Percentiles rank a stretch among this genome's conserved stretches.
Conservation (phyloP, 2,888 invertebrate species). For the Endotricha flammealis region DNA sequence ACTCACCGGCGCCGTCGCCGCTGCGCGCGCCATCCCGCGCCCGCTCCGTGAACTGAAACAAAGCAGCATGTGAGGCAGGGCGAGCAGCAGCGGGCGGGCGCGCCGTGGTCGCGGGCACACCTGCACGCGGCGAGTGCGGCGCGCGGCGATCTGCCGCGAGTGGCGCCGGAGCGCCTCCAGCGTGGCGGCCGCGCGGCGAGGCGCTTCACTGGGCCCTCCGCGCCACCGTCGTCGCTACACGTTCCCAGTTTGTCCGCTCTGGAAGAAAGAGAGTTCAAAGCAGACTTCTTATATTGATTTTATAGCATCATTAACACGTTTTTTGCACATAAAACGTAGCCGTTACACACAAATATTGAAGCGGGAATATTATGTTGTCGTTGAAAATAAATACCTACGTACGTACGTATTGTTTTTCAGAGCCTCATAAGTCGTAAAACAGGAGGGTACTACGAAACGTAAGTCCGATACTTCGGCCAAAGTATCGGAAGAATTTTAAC, state of each 20-base stretch:
- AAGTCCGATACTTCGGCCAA: too few relatives aligned
- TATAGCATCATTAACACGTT: slow-evolving; percentile 43
- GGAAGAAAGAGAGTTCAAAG: slow-evolving; percentile 34
- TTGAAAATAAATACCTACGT: too few relatives aligned
- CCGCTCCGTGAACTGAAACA: slow-evolving; percentile 71
- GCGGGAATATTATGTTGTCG: too few relatives aligned
- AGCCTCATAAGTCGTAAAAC: too few relatives aligned
- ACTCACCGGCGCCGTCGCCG: slow-evolving; percentile 66
- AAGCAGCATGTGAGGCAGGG: slow-evolving; percentile 23
- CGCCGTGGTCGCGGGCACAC: slow-evolving; percentile 62
- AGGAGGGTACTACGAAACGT: too few relatives aligned
- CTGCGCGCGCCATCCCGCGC: slow-evolving; percentile 62
- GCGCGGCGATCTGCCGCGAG: slow-evolving; percentile 91
- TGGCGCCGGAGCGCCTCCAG: slow-evolving; percentile 90
- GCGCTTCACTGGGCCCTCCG: too few relatives aligned
- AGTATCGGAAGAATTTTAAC: too few relatives aligned
- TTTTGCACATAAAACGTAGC: too few relatives aligned
- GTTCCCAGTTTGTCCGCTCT: slow-evolving; percentile 18
- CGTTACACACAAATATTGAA: too few relatives aligned
- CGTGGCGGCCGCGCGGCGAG: slow-evolving; percentile 38
- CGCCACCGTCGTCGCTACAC: slow-evolving; percentile 14
- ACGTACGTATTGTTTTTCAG: too few relatives aligned
- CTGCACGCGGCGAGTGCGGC: slow-evolving; percentile 88
- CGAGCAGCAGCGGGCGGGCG: slow-evolving; percentile 22
- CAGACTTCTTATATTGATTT: slow-evolving; percentile 38